phyloP scores from a whole-genome alignment of 64 coral and sea anemone species.

The Pachyseris speciosa region DNA sequence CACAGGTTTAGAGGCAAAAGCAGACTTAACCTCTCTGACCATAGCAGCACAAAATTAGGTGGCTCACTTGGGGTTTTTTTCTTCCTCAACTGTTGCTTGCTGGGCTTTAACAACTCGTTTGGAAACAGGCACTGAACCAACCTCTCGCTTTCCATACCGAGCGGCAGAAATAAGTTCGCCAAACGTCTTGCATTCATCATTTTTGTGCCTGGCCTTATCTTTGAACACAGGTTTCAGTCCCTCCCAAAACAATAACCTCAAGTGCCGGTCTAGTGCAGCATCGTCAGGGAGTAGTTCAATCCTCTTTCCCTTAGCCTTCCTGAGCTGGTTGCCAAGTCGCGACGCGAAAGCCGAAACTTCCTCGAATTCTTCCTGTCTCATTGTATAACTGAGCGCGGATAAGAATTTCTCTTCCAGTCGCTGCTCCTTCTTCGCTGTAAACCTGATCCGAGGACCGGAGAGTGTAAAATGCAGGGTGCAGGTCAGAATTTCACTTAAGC shows the following conservation, averaged over 20 bases:
- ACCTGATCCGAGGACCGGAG: neutral
- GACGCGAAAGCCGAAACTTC: slow-evolving; percentile 20
- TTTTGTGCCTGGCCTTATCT: slow-evolving; percentile 61
- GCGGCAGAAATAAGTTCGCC: slow-evolving; percentile 30
- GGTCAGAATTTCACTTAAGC: too few relatives aligned
- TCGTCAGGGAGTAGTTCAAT: slow-evolving; percentile 53
- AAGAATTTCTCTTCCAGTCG: slow-evolving; percentile 6
- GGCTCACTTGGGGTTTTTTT: neutral
- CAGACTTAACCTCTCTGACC: slow-evolving; percentile 6
- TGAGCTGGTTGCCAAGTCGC: neutral
- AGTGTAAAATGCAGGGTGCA: too few relatives aligned
- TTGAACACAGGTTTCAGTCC: slow-evolving; percentile 30
- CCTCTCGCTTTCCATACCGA: slow-evolving; percentile 16
- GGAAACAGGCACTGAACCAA: neutral
- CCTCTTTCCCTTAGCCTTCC: slow-evolving; percentile 25
- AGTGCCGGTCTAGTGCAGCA: slow-evolving; percentile 33
- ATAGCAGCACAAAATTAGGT: neutral
- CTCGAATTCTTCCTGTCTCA: neutral
- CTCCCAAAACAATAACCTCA: slow-evolving; percentile 50
- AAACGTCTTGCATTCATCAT: slow-evolving; percentile 53
- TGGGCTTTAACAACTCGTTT: neutral
- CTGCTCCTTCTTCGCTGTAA: slow-evolving; percentile 25
- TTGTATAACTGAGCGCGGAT: neutral
- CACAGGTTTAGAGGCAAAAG: neutral
- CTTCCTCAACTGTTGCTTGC: neutral